These are phyloP conservation scores for Halyomorpha halys DNA, from an alignment of 1,140 invertebrate species.

Conservation along the genomic window DNA sequence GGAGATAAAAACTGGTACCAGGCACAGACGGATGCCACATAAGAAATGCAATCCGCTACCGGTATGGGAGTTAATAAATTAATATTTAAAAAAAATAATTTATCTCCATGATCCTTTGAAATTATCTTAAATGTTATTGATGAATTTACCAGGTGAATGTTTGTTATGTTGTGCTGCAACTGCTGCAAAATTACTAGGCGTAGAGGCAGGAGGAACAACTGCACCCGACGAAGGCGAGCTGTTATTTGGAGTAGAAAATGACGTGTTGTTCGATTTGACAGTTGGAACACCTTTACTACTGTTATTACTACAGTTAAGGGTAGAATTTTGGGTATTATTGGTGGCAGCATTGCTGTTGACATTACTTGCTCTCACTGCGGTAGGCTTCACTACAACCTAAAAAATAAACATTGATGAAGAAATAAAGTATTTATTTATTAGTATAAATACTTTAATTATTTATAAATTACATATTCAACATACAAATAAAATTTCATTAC, in stretches of 20 bases:
- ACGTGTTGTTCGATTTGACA: slow-evolving; percentile 31
- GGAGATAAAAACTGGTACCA: too few relatives aligned
- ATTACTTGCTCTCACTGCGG: slow-evolving; percentile 52
- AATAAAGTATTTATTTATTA: too few relatives aligned
- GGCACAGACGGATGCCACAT: too few relatives aligned
- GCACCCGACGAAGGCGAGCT: slow-evolving; percentile 30
- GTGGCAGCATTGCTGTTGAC: slow-evolving; percentile 35
- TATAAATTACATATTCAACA: too few relatives aligned
- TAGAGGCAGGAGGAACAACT: slow-evolving; percentile 20
- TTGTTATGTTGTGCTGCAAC: slow-evolving; percentile 40
- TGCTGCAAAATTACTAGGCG: slow-evolving; percentile 48
- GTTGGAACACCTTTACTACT: slow-evolving; percentile 28
- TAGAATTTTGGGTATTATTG: slow-evolving; percentile 36
- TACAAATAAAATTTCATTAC: too few relatives aligned
- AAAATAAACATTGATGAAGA: slow-evolving; percentile 5
- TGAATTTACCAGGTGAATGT: slow-evolving; percentile 12
- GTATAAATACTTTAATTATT: too few relatives aligned
- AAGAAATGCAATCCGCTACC: too few relatives aligned
- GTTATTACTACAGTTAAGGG: slow-evolving; percentile 41
- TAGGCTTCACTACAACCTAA: slow-evolving; percentile 51
- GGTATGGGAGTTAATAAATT: too few relatives aligned
- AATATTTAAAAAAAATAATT: too few relatives aligned
- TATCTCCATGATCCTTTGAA: background rate
- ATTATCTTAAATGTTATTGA: slow-evolving; percentile 14
- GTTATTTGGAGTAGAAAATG: slow-evolving; percentile 47